A percentile compares a stretch with the other conserved stretches of the same genome.
These are phyloP conservation scores for Orycteropus afer DNA, from an alignment of 2,113 vertebrate genomes.

Conservation along the genomic window DNA sequence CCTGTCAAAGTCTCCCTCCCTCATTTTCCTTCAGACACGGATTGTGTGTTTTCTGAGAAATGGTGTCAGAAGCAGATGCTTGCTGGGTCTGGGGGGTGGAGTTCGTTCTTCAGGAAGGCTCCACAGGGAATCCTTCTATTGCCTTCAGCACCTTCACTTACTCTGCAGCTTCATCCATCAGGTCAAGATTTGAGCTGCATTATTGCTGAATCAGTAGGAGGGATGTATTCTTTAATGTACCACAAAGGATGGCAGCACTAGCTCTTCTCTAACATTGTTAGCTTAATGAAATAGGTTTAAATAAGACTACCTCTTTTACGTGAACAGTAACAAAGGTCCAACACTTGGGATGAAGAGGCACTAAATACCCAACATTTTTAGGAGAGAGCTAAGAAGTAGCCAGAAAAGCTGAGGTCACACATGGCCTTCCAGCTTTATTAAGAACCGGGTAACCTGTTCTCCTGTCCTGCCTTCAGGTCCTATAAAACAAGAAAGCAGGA, in stretches of 20 bases:
- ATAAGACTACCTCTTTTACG: background rate
- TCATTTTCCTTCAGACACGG: background rate
- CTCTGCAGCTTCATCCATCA: background rate
- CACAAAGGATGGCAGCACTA: background rate
- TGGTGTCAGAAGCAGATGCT: conserved; percentile 41
- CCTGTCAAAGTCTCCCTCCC: conserved; percentile 31
- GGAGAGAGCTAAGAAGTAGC: background rate
- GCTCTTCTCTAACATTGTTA: background rate
- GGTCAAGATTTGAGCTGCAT: conserved; percentile 24
- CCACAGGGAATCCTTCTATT: background rate
- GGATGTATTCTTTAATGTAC: background rate
- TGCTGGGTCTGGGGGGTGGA: background rate
- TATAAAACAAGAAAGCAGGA: background rate
- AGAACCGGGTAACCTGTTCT: background rate
- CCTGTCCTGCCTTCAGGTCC: background rate
- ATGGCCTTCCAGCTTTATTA: background rate
- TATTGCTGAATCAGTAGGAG: background rate
- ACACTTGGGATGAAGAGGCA: background rate
- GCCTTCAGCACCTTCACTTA: background rate
- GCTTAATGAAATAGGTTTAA: background rate
- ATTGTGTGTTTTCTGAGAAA: conserved; percentile 43
- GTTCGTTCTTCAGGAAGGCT: background rate
- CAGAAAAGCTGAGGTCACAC: background rate
- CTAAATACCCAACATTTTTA: background rate
- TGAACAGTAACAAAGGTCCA: background rate